Percentiles rank a stretch among this genome's conserved stretches.
These are phyloP conservation scores for Sardinella longiceps DNA, from an alignment of 2,797 vertebrate genomes.

Conservation along the genomic window DNA sequence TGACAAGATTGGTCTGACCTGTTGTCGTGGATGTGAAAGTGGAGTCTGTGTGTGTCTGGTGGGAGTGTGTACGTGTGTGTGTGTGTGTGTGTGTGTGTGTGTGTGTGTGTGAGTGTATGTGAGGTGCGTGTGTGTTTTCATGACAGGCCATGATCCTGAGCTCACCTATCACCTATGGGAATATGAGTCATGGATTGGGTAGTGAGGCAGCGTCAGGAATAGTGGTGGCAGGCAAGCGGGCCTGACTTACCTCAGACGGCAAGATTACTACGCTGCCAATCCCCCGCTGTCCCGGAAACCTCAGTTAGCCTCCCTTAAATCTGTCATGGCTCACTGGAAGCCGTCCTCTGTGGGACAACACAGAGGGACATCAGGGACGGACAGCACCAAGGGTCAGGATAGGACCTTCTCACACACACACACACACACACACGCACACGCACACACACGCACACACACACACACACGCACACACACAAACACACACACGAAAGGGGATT, in stretches of 20 bases:
- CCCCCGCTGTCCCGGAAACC: conserved; percentile 61
- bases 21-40: neutral
- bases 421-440: too few relatives aligned
- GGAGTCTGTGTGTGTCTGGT: too few relatives aligned
- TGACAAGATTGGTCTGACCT: conserved; percentile 5
- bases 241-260: conserved; percentile 46
- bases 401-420: neutral
- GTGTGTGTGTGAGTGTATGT: neutral
- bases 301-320: conserved; percentile 53
- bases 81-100: neutral
- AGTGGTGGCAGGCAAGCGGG: conserved; percentile 40
- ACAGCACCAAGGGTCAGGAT: neutral
- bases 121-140: neutral
- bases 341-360: neutral
- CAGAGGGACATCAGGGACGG: neutral
- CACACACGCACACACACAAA: too few relatives aligned
- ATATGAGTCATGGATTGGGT: neutral
- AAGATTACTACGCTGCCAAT: conserved; percentile 64
- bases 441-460: too few relatives aligned
- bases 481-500: too few relatives aligned
- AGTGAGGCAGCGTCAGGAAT: neutral
- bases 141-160: neutral
- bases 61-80: neutral
- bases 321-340: conserved; percentile 27
- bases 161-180: neutral